Evolutionary conservation across 2,113 vertebrate species (phyloP).

Genomic region (Rhea americana): DNA sequence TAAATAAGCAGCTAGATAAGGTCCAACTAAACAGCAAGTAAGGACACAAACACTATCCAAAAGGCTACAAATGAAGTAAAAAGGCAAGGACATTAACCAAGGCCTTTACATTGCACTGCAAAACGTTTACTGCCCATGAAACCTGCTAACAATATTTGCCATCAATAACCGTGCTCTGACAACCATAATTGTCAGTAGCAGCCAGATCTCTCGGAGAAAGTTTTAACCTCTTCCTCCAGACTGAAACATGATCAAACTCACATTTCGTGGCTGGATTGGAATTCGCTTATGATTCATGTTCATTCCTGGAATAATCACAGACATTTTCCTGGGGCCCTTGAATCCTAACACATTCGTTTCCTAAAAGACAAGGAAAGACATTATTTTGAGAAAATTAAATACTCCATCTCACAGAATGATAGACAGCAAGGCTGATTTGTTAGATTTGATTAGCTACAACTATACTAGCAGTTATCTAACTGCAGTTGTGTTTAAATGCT

Average conservation of each 20-base stretch:
- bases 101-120: neutral
- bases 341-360: conserved; percentile 97
- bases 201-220: neutral
- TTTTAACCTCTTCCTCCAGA: neutral
- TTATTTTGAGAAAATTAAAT: neutral
- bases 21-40: neutral
- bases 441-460: neutral
- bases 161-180: neutral
- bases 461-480: neutral
- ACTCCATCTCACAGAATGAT: neutral
- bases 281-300: conserved; percentile 91
- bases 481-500: neutral
- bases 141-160: neutral
- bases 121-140: neutral
- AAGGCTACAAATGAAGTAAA: neutral
- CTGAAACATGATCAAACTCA: conserved; percentile 70
- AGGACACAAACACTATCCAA: neutral
- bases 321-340: conserved; percentile 97
- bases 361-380: conserved; percentile 71
- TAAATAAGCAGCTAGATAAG: neutral
- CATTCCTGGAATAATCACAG: conserved; percentile 97
- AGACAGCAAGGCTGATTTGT: neutral
- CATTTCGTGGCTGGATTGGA: conserved; percentile 86
- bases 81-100: neutral
- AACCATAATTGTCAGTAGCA: neutral